These are phyloP conservation scores for Porites lobata DNA, from an alignment of 92 coral and sea anemone genomes.

Conservation along the genomic window DNA sequence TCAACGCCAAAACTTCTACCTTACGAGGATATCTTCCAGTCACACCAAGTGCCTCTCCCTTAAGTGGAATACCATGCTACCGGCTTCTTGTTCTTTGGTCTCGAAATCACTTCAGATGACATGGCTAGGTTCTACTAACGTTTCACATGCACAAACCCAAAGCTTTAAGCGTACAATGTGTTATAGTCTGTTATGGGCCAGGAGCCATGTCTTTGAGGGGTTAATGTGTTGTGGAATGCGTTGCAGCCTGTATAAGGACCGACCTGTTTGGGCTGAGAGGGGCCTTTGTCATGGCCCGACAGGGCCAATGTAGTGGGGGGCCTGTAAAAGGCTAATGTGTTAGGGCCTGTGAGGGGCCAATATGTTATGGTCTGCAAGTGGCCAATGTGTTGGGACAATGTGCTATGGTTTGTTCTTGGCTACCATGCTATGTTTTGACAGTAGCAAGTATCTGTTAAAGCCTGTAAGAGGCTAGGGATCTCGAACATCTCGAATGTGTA, in stretches of 20 bases:
- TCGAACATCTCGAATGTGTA: too few relatives aligned
- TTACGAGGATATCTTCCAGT: conserved; percentile 32
- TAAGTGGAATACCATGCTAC: conserved; percentile 12
- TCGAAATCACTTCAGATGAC: not conserved
- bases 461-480: too few relatives aligned
- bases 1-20: not conserved
- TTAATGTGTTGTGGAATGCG: not conserved
- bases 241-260: not conserved
- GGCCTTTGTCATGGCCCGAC: not conserved
- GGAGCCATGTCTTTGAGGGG: too few relatives aligned
- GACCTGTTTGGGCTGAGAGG: not conserved
- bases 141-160: too few relatives aligned
- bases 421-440: too few relatives aligned
- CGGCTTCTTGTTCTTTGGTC: not conserved
- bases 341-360: conserved; percentile 11
- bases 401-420: too few relatives aligned
- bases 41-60: conserved; percentile 1
- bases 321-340: not conserved
- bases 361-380: not conserved
- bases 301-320: not conserved
- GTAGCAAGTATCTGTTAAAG: too few relatives aligned
- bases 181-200: too few relatives aligned
- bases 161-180: too few relatives aligned
- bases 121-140: not conserved
- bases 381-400: not conserved